These are phyloP conservation scores for Tetraneura akinire DNA, from an alignment of 1,140 invertebrate genomes.

Conservation along the genomic window DNA sequence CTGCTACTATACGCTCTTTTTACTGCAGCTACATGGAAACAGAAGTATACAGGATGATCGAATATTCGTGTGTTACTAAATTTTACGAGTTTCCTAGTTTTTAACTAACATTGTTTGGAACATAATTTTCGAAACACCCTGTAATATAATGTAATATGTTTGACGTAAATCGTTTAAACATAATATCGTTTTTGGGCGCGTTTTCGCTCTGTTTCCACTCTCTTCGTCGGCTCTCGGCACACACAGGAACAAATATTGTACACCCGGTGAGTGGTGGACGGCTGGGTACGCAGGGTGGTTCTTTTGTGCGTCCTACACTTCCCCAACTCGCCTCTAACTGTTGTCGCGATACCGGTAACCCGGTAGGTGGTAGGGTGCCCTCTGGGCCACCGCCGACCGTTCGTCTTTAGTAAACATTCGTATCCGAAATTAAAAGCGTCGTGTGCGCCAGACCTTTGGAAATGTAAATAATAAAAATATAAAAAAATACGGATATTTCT, in stretches of 20 bases:
- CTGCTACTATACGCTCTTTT: background rate
- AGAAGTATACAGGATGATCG: background rate
- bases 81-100: no score
- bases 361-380: background rate
- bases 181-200: background rate
- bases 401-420: conserved; percentile 38
- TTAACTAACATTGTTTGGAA: no score
- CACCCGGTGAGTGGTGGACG: background rate
- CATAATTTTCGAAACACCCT: no score
- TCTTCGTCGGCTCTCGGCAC: background rate
- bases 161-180: conserved; percentile 32
- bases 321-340: background rate
- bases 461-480: conserved; percentile 22
- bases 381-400: background rate
- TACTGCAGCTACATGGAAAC: background rate
- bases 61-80: background rate
- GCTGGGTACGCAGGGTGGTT: background rate
- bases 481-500: conserved; percentile 1
- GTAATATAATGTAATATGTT: background rate
- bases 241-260: conserved; percentile 20
- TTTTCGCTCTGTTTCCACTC: background rate
- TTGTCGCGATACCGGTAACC: background rate
- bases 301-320: background rate
- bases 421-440: conserved; percentile 31
- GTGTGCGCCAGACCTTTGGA: background rate